Evolutionary conservation across 2,113 vertebrate species (phyloP).

Genomic region (Centrocercus urophasianus): DNA sequence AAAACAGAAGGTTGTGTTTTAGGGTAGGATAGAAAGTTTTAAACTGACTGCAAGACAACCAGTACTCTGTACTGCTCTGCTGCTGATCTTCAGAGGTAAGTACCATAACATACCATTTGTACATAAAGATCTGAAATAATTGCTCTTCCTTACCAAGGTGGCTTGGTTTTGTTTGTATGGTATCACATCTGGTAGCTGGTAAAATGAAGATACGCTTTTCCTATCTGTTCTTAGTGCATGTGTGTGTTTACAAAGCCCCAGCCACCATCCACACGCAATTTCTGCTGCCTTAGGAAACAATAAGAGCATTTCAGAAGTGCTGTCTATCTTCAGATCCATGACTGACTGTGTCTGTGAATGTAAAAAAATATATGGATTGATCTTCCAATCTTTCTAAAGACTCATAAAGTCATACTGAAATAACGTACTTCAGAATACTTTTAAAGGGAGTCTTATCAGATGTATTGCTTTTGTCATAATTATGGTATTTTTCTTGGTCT

Average conservation of each 20-base stretch:
- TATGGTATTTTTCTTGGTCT: neutral
- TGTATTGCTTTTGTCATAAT: neutral
- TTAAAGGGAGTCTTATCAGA: neutral
- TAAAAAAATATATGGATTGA: neutral
- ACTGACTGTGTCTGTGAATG: neutral
- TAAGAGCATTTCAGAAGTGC: neutral
- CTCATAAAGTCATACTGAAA: neutral
- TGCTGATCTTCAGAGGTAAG: constrained; percentile 74
- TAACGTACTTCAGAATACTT: neutral
- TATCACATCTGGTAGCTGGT: neutral
- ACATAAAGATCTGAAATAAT: neutral
- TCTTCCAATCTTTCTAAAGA: neutral
- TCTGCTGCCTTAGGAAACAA: neutral
- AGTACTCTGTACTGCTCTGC: constrained; percentile 13
- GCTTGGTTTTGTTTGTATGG: neutral
- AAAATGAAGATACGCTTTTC: neutral
- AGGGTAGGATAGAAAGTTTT: neutral
- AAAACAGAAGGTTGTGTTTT: neutral
- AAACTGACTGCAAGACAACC: constrained; percentile 12
- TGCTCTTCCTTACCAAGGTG: neutral
- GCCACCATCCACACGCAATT: neutral
- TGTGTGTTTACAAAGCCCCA: neutral
- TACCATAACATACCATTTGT: neutral
- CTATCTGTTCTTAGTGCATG: neutral
- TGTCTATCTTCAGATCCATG: neutral